Evolutionary conservation across 1,140 invertebrate species (phyloP).

Genomic region (Cyclina sinensis): DNA sequence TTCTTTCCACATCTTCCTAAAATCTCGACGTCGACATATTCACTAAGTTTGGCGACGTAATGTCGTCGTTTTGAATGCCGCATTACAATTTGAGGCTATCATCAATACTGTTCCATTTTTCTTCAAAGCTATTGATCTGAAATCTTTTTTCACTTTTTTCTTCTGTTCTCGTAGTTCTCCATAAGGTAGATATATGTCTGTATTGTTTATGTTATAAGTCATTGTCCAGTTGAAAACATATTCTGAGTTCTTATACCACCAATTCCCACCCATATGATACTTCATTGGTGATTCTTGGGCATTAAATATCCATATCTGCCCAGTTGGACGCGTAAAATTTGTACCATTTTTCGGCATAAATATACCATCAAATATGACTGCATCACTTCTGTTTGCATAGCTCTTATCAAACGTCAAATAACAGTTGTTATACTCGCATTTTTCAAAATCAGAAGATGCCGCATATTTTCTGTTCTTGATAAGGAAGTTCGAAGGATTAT

Average conservation of each 20-base stretch:
- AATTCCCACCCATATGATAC: not conserved
- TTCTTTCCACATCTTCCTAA: slow-evolving; percentile 9
- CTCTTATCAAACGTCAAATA: too few species aligned
- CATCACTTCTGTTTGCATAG: too few species aligned
- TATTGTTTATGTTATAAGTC: slow-evolving; percentile 17
- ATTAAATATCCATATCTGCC: slow-evolving; percentile 12
- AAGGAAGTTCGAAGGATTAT: too few species aligned
- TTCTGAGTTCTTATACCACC: not conserved
- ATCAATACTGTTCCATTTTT: not conserved
- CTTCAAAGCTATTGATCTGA: not conserved
- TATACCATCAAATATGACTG: too few species aligned
- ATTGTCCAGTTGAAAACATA: slow-evolving; percentile 54
- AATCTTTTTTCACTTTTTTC: not conserved
- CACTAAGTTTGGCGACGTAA: not conserved
- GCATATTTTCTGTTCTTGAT: too few species aligned
- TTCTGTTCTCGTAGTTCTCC: not conserved
- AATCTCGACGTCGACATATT: slow-evolving; percentile 19
- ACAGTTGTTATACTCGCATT: too few species aligned
- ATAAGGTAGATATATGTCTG: slow-evolving; percentile 20
- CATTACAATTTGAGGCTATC: not conserved
- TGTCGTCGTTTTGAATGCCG: not conserved
- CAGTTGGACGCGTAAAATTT: not conserved
- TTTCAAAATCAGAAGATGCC: too few species aligned
- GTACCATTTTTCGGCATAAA: too few species aligned
- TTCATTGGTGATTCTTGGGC: not conserved